A percentile compares a stretch with the other conserved stretches of the same genome.
phyloP scores from a whole-genome alignment of 2,113 vertebrate species.

The Cyphomyrus discorhynchus region DNA sequence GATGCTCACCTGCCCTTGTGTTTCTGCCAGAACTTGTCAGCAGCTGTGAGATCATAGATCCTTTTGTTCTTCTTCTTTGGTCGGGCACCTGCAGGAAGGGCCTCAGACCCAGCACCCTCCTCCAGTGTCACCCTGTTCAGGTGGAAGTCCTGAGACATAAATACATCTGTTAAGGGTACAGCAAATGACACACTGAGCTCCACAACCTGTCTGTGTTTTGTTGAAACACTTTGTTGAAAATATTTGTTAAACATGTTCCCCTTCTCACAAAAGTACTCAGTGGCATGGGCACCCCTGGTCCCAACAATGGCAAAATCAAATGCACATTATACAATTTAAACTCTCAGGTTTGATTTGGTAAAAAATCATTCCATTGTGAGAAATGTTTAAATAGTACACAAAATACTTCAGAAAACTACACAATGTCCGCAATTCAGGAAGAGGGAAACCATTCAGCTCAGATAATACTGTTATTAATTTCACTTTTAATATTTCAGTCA shows the following conservation, averaged over 20 bases:
- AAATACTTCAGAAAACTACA: neutral
- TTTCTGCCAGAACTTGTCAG: slow-evolving; percentile 95
- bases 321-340: neutral
- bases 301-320: neutral
- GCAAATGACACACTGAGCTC: neutral
- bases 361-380: neutral
- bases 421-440: neutral
- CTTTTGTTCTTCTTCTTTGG: slow-evolving; percentile 95
- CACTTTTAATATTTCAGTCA: neutral
- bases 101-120: slow-evolving; percentile 73
- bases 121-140: slow-evolving; percentile 89
- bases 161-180: neutral
- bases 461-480: neutral
- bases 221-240: neutral
- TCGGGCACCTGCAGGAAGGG: slow-evolving; percentile 80
- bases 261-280: neutral
- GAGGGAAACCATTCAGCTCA: neutral
- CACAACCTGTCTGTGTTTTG: neutral
- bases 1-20: slow-evolving; percentile 89
- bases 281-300: neutral
- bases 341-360: neutral
- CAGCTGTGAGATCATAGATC: slow-evolving; percentile 84
- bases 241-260: neutral
- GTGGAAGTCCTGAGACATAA: slow-evolving; percentile 78
- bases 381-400: neutral